A percentile compares a stretch with the other conserved stretches of the same genome.
These are phyloP conservation scores for Petrophora chlorosata DNA, from an alignment of 2,888 invertebrate genomes.

Conservation along the genomic window DNA sequence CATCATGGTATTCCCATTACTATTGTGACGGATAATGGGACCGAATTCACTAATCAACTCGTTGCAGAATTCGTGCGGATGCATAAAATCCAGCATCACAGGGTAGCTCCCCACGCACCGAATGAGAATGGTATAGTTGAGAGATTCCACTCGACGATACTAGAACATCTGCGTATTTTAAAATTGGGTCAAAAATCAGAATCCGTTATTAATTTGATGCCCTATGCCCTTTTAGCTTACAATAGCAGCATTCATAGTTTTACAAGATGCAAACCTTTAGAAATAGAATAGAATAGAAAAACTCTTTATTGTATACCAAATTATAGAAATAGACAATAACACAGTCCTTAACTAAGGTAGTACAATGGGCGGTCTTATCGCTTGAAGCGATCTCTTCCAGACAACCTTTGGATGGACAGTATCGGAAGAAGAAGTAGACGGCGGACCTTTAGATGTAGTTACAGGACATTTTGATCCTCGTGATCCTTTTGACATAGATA, in stretches of 20 bases:
- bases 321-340: too few relatives aligned
- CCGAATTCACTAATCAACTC: constrained; percentile 30
- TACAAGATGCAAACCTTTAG: background rate
- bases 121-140: constrained; percentile 30
- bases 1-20: constrained; percentile 28
- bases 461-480: background rate
- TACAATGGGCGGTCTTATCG: too few relatives aligned
- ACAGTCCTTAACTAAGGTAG: too few relatives aligned
- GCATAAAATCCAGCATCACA: constrained; percentile 31
- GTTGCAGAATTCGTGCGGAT: constrained; percentile 23
- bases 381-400: too few relatives aligned
- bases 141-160: constrained; percentile 14
- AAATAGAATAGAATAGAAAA: too few relatives aligned
- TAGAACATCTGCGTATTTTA: background rate
- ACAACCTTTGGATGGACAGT: too few relatives aligned
- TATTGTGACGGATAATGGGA: constrained; percentile 33
- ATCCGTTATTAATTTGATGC: background rate
- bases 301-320: too few relatives aligned
- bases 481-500: background rate
- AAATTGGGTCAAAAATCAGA: too few relatives aligned
- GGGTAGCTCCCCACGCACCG: constrained; percentile 20
- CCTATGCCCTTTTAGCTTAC: background rate
- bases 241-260: background rate
- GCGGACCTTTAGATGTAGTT: background rate
- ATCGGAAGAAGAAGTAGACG: too few relatives aligned